These are phyloP conservation scores for Drosophila bipectinata DNA, from an alignment of 1,140 invertebrate genomes.

Conservation along the genomic window DNA sequence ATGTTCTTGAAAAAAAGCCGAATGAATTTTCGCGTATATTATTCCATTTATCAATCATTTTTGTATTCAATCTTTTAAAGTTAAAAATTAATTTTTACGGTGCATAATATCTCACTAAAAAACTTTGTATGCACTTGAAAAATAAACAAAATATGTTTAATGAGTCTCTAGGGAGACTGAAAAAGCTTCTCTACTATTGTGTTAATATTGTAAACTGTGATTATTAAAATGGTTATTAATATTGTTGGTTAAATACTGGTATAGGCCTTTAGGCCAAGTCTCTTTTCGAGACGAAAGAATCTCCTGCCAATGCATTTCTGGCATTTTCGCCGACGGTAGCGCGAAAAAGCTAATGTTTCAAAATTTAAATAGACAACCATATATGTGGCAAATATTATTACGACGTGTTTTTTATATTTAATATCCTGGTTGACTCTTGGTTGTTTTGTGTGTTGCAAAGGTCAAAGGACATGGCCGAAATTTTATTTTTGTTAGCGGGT, in stretches of 20 bases:
- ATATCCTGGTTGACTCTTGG: not conserved
- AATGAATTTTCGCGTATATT: not conserved
- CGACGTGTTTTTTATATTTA: not conserved
- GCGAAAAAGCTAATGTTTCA: not conserved
- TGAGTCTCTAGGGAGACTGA: not conserved
- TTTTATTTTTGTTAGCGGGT: not conserved
- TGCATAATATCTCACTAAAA: too few relatives aligned
- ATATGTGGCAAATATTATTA: conserved; percentile 7
- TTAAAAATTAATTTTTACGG: too few relatives aligned
- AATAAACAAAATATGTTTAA: not conserved
- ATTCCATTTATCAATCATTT: not conserved
- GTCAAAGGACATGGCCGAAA: not conserved
- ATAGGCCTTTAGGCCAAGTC: not conserved
- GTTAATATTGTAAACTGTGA: too few relatives aligned
- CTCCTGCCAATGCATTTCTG: not conserved
- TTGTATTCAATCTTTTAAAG: conserved; percentile 1
- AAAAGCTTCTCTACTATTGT: not conserved
- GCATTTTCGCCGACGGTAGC: not conserved
- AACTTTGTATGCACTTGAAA: too few relatives aligned
- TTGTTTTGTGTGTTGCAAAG: not conserved
- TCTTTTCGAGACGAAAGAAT: not conserved
- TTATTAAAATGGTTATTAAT: too few relatives aligned
- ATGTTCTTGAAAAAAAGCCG: conserved; percentile 3
- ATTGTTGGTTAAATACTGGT: not conserved
- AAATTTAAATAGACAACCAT: conserved; percentile 7